Evolutionary conservation across 2,888 invertebrate genomes (phyloP).

Genomic region (Podotricha telesiphe): DNA sequence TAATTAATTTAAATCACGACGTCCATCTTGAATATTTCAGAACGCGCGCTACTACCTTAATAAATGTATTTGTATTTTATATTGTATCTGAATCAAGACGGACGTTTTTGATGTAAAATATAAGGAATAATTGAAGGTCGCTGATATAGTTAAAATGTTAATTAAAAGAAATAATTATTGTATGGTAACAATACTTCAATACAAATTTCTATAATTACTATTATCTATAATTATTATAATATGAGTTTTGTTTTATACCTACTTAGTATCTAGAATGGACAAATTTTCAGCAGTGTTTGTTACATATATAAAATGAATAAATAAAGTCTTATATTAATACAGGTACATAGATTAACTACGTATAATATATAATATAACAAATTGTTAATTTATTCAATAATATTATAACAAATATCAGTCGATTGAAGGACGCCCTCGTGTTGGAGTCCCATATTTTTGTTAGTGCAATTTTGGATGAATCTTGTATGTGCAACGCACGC

Average conservation of each 20-base stretch:
- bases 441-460: constrained; percentile 71
- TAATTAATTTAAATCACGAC: constrained; percentile 11
- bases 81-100: constrained; percentile 34
- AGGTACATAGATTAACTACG: constrained; percentile 3
- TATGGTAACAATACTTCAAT: constrained; percentile 6
- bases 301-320: not conserved
- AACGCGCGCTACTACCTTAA: constrained; percentile 43
- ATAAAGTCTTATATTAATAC: not conserved
- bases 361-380: not conserved
- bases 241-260: not conserved
- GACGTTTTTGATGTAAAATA: not conserved
- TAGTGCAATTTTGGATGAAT: constrained; percentile 75
- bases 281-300: not conserved
- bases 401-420: constrained; percentile 51
- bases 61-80: constrained; percentile 33
- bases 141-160: not conserved
- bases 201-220: not conserved
- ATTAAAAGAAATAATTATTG: not conserved
- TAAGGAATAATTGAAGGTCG: constrained; percentile 7
- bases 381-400: constrained; percentile 12
- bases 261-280: not conserved
- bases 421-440: constrained; percentile 52
- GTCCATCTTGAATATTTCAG: constrained; percentile 34
- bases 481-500: constrained; percentile 46
- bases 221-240: not conserved